These are phyloP conservation scores for Synergus gifuensis DNA, from an alignment of 2,888 invertebrate species.

Conservation along the genomic window DNA sequence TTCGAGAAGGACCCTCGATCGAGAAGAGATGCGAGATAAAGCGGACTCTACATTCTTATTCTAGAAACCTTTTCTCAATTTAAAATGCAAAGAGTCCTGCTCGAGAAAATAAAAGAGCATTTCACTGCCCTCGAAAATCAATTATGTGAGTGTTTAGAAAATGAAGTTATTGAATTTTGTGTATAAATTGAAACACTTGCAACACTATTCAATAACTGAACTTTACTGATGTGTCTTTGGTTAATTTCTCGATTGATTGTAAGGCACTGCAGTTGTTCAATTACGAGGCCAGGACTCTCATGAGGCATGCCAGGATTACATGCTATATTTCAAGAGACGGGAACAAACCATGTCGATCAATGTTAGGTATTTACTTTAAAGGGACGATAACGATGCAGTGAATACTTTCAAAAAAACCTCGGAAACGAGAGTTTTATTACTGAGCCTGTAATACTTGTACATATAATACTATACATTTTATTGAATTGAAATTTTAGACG, in stretches of 20 bases:
- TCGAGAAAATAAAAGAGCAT: conserved; percentile 25
- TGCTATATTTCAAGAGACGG: conserved; percentile 15
- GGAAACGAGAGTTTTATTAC: background rate
- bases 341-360: conserved; percentile 45
- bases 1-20: conserved; percentile 5
- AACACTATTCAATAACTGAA: background rate
- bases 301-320: conserved; percentile 4
- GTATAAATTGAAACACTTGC: too few relatives aligned
- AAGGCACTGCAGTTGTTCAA: conserved; percentile 13
- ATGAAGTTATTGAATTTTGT: background rate
- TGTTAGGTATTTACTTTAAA: conserved; percentile 51
- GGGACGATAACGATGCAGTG: conserved; percentile 54
- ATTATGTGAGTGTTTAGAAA: conserved; percentile 3
- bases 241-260: conserved; percentile 24
- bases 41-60: conserved; percentile 16
- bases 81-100: conserved; percentile 12
- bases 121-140: conserved; percentile 18
- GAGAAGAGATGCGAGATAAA: conserved; percentile 24
- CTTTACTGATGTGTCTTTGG: background rate
- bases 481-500: too few relatives aligned
- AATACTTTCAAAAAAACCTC: conserved; percentile 4
- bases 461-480: too few relatives aligned
- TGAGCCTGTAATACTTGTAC: background rate
- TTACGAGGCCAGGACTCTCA: conserved; percentile 11
- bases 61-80: conserved; percentile 16